phyloP scores from a whole-genome alignment of 2,113 vertebrate species.

The Lates calcarifer region DNA sequence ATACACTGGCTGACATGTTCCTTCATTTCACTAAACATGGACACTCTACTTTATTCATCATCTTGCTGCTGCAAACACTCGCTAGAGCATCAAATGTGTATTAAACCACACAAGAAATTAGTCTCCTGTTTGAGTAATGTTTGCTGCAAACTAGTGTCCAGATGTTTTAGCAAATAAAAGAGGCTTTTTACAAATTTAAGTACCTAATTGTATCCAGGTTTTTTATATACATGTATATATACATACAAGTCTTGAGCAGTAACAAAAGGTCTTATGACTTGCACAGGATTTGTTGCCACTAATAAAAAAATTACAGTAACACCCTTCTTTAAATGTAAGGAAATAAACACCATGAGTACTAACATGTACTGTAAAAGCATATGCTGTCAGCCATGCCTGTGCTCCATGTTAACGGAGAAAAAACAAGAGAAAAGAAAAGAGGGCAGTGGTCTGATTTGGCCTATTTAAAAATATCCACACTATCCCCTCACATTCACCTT shows the following conservation, averaged over 20 bases:
- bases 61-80: not conserved
- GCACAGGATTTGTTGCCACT: no score
- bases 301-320: no score
- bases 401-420: constrained; percentile 1
- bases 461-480: constrained; percentile 58
- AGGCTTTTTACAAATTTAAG: no score
- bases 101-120: not conserved
- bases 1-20: not conserved
- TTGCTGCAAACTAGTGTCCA: not conserved
- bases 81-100: not conserved
- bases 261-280: no score
- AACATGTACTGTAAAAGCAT: not conserved
- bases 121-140: not conserved
- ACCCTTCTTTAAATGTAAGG: not conserved
- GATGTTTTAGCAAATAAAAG: not conserved
- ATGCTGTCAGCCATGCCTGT: constrained; percentile 2
- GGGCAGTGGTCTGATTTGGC: constrained; percentile 46
- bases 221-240: no score
- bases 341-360: not conserved
- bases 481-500: no score
- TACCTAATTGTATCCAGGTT: no score
- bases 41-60: not conserved
- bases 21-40: not conserved
- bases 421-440: constrained; percentile 36
- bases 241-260: no score